Evolutionary conservation across 2,113 vertebrate genomes (phyloP).

Genomic region (Chaetorhynchus papuensis): DNA sequence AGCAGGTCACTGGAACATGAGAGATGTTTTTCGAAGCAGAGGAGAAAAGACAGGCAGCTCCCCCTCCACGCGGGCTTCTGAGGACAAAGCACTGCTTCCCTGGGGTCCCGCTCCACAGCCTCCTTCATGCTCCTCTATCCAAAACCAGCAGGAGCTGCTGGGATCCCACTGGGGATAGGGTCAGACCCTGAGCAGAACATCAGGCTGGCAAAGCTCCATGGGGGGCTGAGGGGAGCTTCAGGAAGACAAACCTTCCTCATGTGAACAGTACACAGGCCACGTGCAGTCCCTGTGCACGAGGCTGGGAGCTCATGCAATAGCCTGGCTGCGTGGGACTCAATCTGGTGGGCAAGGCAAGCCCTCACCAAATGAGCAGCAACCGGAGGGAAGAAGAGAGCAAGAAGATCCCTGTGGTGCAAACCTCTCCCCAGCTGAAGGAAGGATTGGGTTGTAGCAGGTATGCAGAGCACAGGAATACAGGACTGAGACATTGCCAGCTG

Average conservation of each 20-base stretch:
- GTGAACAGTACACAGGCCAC: neutral
- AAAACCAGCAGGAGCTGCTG: neutral
- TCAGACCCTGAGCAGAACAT: neutral
- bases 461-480: neutral
- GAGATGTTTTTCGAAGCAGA: neutral
- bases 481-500: neutral
- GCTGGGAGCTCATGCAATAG: neutral
- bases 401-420: neutral
- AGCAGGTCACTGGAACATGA: slow-evolving; percentile 26
- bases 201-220: neutral
- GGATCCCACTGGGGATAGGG: neutral
- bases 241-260: neutral
- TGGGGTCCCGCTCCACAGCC: neutral
- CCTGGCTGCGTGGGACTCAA: neutral
- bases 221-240: neutral
- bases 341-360: neutral
- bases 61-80: fast-evolving
- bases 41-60: slow-evolving; percentile 12
- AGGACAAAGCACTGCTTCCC: neutral
- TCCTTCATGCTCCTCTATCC: neutral
- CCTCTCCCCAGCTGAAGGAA: neutral
- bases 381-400: neutral
- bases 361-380: neutral
- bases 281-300: neutral
- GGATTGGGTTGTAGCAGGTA: neutral